Percentiles rank a stretch among this genome's conserved stretches.
phyloP scores from a whole-genome alignment of 2,888 invertebrate species.

The Euproctis similis region DNA sequence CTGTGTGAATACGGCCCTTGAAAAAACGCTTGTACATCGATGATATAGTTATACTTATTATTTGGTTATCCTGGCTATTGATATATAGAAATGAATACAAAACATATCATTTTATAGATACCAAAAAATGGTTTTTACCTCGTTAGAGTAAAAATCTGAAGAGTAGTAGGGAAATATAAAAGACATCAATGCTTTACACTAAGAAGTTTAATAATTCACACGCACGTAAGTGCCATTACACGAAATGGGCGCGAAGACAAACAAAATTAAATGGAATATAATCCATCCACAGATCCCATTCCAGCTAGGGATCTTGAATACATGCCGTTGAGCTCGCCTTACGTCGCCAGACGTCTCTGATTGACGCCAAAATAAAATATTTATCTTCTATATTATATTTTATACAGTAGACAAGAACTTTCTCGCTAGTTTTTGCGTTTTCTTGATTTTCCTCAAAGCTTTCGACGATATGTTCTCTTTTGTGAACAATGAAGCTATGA shows the following conservation, averaged over 20 bases:
- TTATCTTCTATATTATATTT: conserved; percentile 31
- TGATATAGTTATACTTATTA: no score
- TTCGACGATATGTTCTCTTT: conserved; percentile 37
- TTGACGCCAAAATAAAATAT: conserved; percentile 33
- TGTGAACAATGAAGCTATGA: conserved; percentile 31
- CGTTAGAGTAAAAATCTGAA: no score
- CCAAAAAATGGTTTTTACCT: no score
- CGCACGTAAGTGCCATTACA: conserved; percentile 60
- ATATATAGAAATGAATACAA: no score
- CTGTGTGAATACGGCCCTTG: no score
- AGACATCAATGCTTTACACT: conserved; percentile 54
- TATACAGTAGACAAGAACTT: conserved; percentile 53
- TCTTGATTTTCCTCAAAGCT: conserved; percentile 42
- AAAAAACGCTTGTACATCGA: no score
- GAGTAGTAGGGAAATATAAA: conserved; percentile 17
- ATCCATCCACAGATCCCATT: conserved; percentile 20
- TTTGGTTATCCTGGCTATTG: no score
- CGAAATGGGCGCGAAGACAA: conserved; percentile 47
- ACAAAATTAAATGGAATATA: conserved; percentile 24
- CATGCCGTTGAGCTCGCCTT: conserved; percentile 20
- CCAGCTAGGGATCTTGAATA: conserved; percentile 25
- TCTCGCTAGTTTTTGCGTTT: conserved; percentile 42
- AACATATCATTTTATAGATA: no score
- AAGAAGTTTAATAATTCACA: conserved; percentile 62
- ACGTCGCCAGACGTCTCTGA: conserved; percentile 21